Base-by-base conservation (phyloP, 2,797 vertebrate species). In the Premnoplex brunnescens region DNA sequence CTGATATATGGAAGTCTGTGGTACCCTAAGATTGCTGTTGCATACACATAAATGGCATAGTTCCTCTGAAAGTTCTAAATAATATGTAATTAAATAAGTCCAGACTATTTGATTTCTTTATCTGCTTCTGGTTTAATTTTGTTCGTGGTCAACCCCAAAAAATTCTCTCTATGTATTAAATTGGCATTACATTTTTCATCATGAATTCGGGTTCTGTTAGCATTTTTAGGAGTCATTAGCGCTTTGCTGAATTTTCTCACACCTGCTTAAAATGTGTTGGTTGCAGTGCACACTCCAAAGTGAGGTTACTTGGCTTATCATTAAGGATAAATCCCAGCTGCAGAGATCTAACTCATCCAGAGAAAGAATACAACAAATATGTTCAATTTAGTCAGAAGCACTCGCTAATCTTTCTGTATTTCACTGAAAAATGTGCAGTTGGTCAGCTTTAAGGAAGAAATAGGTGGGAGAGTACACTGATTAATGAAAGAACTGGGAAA, bases 71-170 rank as follows among this genome's bases (percentile, higher is more conserved):
- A 83, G 23, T 68, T 80, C 80, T 96, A 95, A 91, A 85, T 93
- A 92, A 89, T 84, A 46, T 85, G 83, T 74, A 95, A 77, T 59
- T 32, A 43, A 85, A 13, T 21, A 62, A 72, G 9, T 56, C 89
- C 71, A 85, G 72, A 51, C 52, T 88, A 9, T 95, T 95, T 85
- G 69, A 85, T 91, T 96, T 92, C 81, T 96, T 94, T 72, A 62
- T 91, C 62, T 85, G 82, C 87, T 95, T 97, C 94, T 97, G 87
- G 12, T 97, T 97, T 94, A 96, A 56, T 96, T 97, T 97, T 97
- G 78, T 97, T 97, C 97, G 76, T 96, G 92, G 82, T 92, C 7
- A 19, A 60, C 49, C 87, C 91, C 93, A 52, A 74, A 79, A 59
- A 69, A 37, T 96, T 78, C 22, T 52, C 71, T 96, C 91, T 93